Evolutionary conservation across 92 coral and sea anemone species (phyloP).

Genomic region (Nematostella vectensis): DNA sequence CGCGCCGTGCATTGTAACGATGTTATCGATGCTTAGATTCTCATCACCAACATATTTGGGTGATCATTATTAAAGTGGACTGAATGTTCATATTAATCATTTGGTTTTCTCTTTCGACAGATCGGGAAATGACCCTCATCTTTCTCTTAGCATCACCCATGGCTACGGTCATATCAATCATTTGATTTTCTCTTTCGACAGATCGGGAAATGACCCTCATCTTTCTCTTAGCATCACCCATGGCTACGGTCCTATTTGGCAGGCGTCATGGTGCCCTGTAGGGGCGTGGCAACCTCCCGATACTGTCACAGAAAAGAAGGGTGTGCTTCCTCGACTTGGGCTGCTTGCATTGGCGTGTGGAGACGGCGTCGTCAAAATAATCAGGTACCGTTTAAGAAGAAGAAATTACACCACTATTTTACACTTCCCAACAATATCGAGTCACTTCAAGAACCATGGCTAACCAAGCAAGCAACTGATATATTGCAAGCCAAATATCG

Average conservation of each 20-base stretch:
- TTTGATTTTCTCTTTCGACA: too few species aligned
- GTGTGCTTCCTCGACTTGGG: conserved; percentile 63
- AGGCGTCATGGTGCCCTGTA: conserved; percentile 81
- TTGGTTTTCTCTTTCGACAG: too few species aligned
- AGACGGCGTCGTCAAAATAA: conserved; percentile 71
- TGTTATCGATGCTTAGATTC: too few species aligned
- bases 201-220: conserved; percentile 55
- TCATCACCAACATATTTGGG: too few species aligned
- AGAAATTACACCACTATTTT: neutral
- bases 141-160: conserved; percentile 76
- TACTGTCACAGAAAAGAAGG: conserved; percentile 19
- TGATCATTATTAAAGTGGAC: too few species aligned
- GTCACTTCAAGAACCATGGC: neutral
- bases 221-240: conserved; percentile 76
- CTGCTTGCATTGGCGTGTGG: conserved; percentile 81
- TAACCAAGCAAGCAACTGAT: too few species aligned
- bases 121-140: conserved; percentile 50
- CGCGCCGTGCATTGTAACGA: too few species aligned
- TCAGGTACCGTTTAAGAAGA: too few species aligned
- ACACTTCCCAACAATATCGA: neutral
- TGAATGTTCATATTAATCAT: too few species aligned
- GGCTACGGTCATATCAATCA: conserved; percentile 79
- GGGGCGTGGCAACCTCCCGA: conserved; percentile 71
- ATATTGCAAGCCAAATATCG: too few species aligned
- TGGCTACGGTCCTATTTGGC: conserved; percentile 80